Percentiles rank a stretch among this genome's conserved stretches.
Evolutionary conservation across 2,797 vertebrate genomes (phyloP).

Genomic region (Chelon auratus): DNA sequence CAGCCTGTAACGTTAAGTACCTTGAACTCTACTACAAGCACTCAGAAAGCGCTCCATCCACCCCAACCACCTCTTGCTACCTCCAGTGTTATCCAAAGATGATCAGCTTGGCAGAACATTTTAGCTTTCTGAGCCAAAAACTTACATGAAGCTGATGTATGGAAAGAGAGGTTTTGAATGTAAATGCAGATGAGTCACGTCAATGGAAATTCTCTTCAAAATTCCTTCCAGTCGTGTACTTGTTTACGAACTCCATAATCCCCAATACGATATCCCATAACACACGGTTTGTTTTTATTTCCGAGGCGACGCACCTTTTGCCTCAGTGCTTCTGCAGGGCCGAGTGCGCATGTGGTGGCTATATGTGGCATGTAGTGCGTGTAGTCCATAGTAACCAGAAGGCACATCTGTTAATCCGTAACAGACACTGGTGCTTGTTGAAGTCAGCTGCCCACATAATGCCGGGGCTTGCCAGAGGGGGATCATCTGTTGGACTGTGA

Average conservation of each 20-base stretch:
- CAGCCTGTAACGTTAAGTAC: background rate
- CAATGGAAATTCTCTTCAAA: background rate
- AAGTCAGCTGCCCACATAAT: slow-evolving; percentile 61
- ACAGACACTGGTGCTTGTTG: slow-evolving; percentile 62
- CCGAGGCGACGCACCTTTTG: background rate
- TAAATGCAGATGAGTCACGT: background rate
- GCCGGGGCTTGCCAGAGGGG: slow-evolving; percentile 27
- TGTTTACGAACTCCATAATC: background rate
- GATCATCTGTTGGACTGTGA: slow-evolving; percentile 51
- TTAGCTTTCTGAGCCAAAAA: background rate
- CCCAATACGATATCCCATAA: background rate
- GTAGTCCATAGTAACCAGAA: slow-evolving; percentile 40
- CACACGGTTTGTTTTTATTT: background rate
- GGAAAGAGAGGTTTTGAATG: background rate
- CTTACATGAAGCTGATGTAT: background rate
- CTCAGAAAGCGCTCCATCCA: background rate
- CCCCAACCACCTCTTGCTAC: background rate
- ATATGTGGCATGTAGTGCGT: slow-evolving; percentile 21
- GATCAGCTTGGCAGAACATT: too few species aligned
- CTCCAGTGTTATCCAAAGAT: too few species aligned
- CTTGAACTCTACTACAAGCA: too few species aligned
- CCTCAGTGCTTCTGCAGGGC: slow-evolving; percentile 4
- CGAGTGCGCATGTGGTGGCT: background rate
- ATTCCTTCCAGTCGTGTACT: background rate
- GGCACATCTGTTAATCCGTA: slow-evolving; percentile 66